A percentile compares a stretch with the other conserved stretches of the same genome.
Evolutionary conservation across 2,113 vertebrate genomes (phyloP).

Genomic region (Erpornis zantholeuca): DNA sequence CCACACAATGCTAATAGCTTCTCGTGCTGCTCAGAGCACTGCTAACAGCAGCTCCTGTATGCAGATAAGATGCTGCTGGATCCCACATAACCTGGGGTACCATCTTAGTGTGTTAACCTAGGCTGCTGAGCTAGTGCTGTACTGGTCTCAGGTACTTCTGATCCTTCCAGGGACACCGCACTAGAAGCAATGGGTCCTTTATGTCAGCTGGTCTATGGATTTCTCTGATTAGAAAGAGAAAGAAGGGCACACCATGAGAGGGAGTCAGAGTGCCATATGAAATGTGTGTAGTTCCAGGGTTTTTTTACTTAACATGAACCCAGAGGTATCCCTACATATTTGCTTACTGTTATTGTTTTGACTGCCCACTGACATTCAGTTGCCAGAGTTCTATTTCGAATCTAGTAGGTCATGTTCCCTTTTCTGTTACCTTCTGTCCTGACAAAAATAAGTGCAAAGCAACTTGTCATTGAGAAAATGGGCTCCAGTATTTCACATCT

Average conservation of each 20-base stretch:
- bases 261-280: background rate
- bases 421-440: background rate
- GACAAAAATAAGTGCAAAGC: background rate
- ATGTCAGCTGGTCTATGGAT: background rate
- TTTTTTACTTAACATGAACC: background rate
- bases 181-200: background rate
- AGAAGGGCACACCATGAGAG: background rate
- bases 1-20: background rate
- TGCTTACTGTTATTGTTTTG: background rate
- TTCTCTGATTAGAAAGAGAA: background rate
- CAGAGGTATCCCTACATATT: background rate
- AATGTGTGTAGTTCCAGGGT: background rate
- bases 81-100: background rate
- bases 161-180: background rate
- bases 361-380: background rate
- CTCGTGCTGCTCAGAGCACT: background rate
- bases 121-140: background rate
- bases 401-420: background rate
- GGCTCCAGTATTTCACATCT: background rate
- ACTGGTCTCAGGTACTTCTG: background rate
- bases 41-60: background rate
- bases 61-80: background rate
- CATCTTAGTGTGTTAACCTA: background rate
- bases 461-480: background rate
- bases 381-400: background rate